Percentiles rank a stretch among this genome's conserved stretches.
phyloP scores from a whole-genome alignment of 2,113 vertebrate species.

The Nasalis larvatus region DNA sequence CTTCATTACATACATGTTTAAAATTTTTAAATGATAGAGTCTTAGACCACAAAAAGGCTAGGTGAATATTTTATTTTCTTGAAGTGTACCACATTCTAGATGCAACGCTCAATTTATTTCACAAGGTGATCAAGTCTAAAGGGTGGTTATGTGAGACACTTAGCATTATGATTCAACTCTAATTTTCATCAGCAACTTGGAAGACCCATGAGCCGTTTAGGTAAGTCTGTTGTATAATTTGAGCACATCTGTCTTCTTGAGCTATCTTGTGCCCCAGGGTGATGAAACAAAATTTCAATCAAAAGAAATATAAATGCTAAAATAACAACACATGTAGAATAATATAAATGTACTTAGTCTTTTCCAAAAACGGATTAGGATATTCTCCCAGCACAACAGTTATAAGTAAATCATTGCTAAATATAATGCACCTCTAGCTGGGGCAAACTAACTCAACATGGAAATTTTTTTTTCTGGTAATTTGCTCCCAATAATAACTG shows the following conservation, averaged over 20 bases:
- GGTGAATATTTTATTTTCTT: background rate
- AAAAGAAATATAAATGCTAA: background rate
- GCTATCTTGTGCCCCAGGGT: background rate
- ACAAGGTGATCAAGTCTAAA: background rate
- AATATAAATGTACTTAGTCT: background rate
- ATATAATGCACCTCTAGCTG: background rate
- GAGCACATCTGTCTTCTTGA: background rate
- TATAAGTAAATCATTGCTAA: background rate
- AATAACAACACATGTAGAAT: background rate
- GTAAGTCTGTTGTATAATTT: background rate
- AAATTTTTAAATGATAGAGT: background rate
- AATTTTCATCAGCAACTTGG: background rate
- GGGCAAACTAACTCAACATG: background rate
- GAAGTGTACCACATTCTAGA: background rate
- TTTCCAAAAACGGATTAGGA: background rate
- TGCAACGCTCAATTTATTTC: background rate
- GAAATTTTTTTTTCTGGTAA: background rate
- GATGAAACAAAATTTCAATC: background rate
- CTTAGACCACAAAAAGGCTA: background rate
- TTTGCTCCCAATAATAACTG: background rate
- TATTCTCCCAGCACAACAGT: background rate
- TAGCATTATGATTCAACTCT: background rate
- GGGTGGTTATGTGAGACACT: background rate
- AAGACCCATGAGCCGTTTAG: background rate
- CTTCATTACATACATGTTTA: background rate